Percentiles rank a stretch among this genome's conserved stretches.
Conservation (phyloP, 1,140 invertebrate species). For the Conus betulinus region DNA sequence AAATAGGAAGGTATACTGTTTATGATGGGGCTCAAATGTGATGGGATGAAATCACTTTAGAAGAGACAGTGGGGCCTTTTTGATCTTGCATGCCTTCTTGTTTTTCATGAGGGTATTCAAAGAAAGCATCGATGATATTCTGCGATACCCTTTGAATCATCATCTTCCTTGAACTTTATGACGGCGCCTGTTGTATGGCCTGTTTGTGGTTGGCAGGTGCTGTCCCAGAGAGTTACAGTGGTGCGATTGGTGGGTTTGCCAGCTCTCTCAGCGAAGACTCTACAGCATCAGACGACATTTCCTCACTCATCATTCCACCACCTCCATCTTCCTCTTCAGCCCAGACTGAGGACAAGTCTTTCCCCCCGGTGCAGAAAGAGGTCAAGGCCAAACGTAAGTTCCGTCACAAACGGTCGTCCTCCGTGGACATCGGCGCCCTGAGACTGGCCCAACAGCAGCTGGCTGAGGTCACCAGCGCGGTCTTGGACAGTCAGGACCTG, state of each 20-base stretch:
- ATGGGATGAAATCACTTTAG: too few species aligned
- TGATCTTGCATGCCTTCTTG: too few species aligned
- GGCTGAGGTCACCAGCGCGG: conserved; percentile 7
- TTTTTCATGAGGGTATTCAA: too few species aligned
- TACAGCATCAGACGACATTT: conserved; percentile 80
- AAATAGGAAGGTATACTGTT: too few species aligned
- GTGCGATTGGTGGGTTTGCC: not conserved
- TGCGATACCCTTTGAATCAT: too few species aligned
- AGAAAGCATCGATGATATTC: too few species aligned
- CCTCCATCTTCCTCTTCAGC: conserved; percentile 78
- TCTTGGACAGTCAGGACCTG: conserved; percentile 47
- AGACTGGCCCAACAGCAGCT: conserved; percentile 37
- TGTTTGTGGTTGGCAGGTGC: not conserved
- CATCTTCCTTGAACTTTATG: too few species aligned
- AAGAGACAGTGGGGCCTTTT: too few species aligned
- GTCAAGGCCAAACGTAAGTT: conserved; percentile 27
- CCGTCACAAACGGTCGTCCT: conserved; percentile 61
- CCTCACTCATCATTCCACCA: conserved; percentile 87
- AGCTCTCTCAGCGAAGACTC: not conserved
- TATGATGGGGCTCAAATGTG: too few species aligned
- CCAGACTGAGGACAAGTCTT: conserved; percentile 55
- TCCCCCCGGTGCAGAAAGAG: conserved; percentile 53
- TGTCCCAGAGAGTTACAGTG: conserved; percentile 25
- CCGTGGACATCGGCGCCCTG: conserved; percentile 49
- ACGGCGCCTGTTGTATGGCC: too few species aligned